phyloP scores from a whole-genome alignment of 2,888 invertebrate species.

The Latheticus oryzae region DNA sequence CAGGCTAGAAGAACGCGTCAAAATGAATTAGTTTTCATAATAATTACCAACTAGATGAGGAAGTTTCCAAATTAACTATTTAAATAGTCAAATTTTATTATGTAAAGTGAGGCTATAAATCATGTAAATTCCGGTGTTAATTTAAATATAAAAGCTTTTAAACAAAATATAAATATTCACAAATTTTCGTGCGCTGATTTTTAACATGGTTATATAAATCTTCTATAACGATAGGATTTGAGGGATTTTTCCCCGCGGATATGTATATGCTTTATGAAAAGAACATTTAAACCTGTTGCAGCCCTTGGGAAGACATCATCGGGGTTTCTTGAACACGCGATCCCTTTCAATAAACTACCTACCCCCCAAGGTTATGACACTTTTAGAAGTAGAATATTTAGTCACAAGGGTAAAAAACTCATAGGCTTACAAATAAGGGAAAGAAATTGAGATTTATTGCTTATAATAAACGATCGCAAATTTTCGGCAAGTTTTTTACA shows the following conservation, averaged over 20 bases:
- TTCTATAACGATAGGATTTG: conserved; percentile 37
- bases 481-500: conserved; percentile 24
- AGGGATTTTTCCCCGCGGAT: conserved; percentile 43
- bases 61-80: conserved; percentile 21
- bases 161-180: conserved; percentile 43
- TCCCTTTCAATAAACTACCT: conserved; percentile 55
- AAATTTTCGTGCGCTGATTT: no score
- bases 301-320: conserved; percentile 52
- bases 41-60: conserved; percentile 9
- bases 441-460: conserved; percentile 47
- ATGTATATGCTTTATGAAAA: conserved; percentile 60
- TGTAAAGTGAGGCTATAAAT: conserved; percentile 41
- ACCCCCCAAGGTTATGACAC: conserved; percentile 57
- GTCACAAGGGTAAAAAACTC: conserved; percentile 49
- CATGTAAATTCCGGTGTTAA: no score
- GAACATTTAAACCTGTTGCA: conserved; percentile 64
- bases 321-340: conserved; percentile 50
- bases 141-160: conserved; percentile 45
- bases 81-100: conserved; percentile 28
- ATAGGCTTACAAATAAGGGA: conserved; percentile 45
- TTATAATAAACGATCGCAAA: conserved; percentile 41
- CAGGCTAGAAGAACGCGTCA: no score
- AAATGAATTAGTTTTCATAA: no score
- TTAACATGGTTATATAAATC: conserved; percentile 29
- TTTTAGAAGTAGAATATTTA: conserved; percentile 53